Evolutionary conservation across 2,888 invertebrate species (phyloP).

Genomic region (Marasmarcha lunaedactyla): DNA sequence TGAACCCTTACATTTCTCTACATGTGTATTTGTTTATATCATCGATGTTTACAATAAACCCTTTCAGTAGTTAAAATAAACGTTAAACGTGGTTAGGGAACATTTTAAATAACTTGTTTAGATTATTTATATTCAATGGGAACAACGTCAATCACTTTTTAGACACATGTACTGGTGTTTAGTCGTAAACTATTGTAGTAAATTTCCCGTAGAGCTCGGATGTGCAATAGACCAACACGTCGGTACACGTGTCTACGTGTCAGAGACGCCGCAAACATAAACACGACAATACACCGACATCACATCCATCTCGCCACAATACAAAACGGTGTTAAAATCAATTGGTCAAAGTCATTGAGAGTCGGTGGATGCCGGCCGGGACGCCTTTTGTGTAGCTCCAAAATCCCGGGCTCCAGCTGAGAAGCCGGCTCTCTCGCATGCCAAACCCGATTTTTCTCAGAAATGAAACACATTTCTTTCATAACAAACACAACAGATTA

Average conservation of each 20-base stretch:
- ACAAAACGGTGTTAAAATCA: slow-evolving; percentile 56
- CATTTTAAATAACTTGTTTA: slow-evolving; percentile 11
- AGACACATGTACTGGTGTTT: too few relatives aligned
- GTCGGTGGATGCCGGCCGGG: slow-evolving; percentile 30
- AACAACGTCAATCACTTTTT: too few relatives aligned
- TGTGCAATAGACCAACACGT: too few relatives aligned
- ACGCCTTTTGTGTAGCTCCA: slow-evolving; percentile 46
- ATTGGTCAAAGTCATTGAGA: slow-evolving; percentile 59
- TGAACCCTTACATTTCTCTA: slow-evolving; percentile 51
- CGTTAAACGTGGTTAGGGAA: slow-evolving; percentile 28
- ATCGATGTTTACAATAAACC: slow-evolving; percentile 45
- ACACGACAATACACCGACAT: slow-evolving; percentile 26
- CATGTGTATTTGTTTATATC: slow-evolving; percentile 56
- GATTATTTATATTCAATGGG: not conserved
- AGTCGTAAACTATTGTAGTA: too few relatives aligned
- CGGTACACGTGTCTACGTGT: not conserved
- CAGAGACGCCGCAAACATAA: slow-evolving; percentile 21
- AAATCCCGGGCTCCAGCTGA: slow-evolving; percentile 45
- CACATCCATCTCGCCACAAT: slow-evolving; percentile 25
- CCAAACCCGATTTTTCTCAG: slow-evolving; percentile 25
- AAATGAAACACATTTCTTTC: slow-evolving; percentile 20
- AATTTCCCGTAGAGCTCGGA: too few relatives aligned
- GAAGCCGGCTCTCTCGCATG: slow-evolving; percentile 23
- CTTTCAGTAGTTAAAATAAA: slow-evolving; percentile 39
- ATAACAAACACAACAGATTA: slow-evolving; percentile 16